These are phyloP conservation scores for Poecilobothrus nobilitatus DNA, from an alignment of 2,888 invertebrate species.

Conservation along the genomic window DNA sequence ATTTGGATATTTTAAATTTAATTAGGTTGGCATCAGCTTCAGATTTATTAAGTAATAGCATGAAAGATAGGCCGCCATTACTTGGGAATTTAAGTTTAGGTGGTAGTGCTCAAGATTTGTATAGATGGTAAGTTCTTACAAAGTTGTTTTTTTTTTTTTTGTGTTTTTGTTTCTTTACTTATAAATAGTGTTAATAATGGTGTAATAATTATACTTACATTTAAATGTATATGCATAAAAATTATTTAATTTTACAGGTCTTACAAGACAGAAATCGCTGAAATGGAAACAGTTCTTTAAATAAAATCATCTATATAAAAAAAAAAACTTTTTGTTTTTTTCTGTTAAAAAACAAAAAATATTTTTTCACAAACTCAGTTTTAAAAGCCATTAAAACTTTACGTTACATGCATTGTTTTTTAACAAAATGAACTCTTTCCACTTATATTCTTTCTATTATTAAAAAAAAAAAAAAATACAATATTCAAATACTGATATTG, in stretches of 20 bases:
- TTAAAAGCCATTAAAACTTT: neutral
- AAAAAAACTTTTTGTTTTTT: no score
- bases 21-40: conserved; percentile 53
- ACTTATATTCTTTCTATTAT: no score
- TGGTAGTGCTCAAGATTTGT: conserved; percentile 46
- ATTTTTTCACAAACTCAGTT: no score
- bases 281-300: conserved; percentile 92
- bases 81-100: conserved; percentile 43
- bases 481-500: neutral
- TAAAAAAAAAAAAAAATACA: neutral
- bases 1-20: conserved; percentile 9
- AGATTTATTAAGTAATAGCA: conserved; percentile 49
- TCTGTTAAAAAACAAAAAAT: no score
- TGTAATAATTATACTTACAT: neutral
- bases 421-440: no score
- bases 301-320: neutral
- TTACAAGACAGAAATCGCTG: conserved; percentile 67
- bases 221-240: no score
- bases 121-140: conserved; percentile 44
- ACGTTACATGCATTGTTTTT: no score
- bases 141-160: neutral
- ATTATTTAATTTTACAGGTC: conserved; percentile 31
- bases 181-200: neutral
- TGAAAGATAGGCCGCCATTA: conserved; percentile 50
- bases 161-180: neutral